phyloP scores from a whole-genome alignment of 2,888 invertebrate species.

The Hypomecis atomaria region DNA sequence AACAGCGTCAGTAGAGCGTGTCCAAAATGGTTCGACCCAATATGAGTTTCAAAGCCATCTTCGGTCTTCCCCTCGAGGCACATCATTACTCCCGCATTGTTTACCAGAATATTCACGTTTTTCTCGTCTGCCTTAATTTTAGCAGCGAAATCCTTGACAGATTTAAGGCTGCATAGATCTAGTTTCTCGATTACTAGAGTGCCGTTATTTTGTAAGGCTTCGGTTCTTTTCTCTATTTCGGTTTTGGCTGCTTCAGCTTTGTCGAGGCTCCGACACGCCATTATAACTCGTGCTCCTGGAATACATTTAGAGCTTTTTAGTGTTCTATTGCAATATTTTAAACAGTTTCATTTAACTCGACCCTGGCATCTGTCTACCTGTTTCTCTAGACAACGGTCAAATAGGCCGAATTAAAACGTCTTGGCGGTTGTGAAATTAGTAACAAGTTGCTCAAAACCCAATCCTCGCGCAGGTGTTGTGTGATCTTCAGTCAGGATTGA shows the following conservation, averaged over 20 bases:
- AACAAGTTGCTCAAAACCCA: no score
- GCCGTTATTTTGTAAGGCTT: slow-evolving; percentile 46
- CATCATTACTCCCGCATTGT: slow-evolving; percentile 89
- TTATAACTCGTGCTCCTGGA: slow-evolving; percentile 78
- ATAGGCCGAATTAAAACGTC: no score
- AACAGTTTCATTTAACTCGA: no score
- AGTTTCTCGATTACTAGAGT: slow-evolving; percentile 72
- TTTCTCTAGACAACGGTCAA: no score
- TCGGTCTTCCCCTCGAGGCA: slow-evolving; percentile 85
- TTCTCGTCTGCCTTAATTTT: slow-evolving; percentile 72
- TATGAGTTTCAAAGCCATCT: slow-evolving; percentile 88
- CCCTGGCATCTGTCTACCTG: no score
- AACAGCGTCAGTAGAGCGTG: slow-evolving; percentile 86
- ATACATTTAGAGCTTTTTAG: slow-evolving; percentile 8
- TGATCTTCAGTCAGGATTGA: no score
- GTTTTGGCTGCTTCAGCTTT: slow-evolving; percentile 82
- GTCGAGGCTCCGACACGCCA: slow-evolving; percentile 76
- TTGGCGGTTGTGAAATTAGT: no score
- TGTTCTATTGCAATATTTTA: neutral
- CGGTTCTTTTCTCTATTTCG: slow-evolving; percentile 67
- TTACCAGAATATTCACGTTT: slow-evolving; percentile 84
- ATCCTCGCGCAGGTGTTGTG: no score
- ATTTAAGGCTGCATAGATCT: slow-evolving; percentile 83
- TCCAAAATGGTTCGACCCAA: slow-evolving; percentile 88
- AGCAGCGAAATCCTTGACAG: slow-evolving; percentile 82